These are phyloP conservation scores for Odocoileus virginianus DNA, from an alignment of 2,113 vertebrate genomes.

Conservation along the genomic window DNA sequence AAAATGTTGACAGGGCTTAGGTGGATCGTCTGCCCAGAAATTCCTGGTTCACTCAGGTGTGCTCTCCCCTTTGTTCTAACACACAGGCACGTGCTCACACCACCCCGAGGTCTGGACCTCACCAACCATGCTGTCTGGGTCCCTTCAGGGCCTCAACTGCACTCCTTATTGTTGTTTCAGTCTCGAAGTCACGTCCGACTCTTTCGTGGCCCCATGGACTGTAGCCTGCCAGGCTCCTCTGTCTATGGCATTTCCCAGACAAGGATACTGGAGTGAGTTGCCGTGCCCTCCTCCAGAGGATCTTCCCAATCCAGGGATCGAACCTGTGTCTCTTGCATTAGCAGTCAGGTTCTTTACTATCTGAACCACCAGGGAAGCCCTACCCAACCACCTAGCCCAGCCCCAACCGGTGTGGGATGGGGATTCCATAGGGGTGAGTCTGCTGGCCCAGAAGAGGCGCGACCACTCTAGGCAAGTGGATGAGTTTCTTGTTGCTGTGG, in stretches of 20 bases:
- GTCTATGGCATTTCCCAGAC: background rate
- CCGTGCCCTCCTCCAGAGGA: background rate
- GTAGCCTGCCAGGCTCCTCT: background rate
- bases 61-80: background rate
- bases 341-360: background rate
- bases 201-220: background rate
- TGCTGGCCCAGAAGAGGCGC: background rate
- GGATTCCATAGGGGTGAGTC: background rate
- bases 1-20: slow-evolving; percentile 49
- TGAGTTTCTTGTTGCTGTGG: background rate
- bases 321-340: background rate
- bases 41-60: background rate
- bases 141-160: background rate
- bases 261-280: background rate
- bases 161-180: background rate
- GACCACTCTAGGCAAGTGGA: background rate
- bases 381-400: background rate
- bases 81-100: background rate
- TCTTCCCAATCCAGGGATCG: background rate
- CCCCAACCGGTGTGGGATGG: background rate
- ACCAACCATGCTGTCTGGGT: background rate
- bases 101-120: background rate
- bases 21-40: slow-evolving; percentile 34
- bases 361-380: background rate
- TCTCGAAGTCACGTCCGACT: background rate